A percentile compares a stretch with the other conserved stretches of the same genome.
These are phyloP conservation scores for Aphaenogaster floridana DNA, from an alignment of 1,140 invertebrate genomes.

Conservation along the genomic window DNA sequence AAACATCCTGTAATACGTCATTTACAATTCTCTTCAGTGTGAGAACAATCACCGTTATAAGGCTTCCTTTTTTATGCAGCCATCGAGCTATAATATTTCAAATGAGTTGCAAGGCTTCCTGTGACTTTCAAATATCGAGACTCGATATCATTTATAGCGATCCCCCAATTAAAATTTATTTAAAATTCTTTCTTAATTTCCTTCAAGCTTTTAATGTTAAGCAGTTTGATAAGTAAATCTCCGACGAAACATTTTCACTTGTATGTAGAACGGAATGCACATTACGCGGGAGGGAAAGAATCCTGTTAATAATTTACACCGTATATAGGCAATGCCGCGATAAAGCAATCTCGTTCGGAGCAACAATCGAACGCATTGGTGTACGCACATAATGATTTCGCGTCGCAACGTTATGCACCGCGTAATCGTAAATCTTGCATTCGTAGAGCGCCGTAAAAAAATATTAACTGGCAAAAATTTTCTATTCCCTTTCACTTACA, in stretches of 20 bases:
- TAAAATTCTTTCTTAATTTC: neutral
- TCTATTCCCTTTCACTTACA: constrained; percentile 74
- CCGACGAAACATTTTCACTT: neutral
- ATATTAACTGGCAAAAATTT: constrained; percentile 62
- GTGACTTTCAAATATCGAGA: constrained; percentile 6
- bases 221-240: neutral
- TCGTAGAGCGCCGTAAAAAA: constrained; percentile 28
- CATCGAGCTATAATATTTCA: constrained; percentile 18
- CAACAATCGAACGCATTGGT: constrained; percentile 29
- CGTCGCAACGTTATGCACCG: constrained; percentile 26
- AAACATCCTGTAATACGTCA: constrained; percentile 1
- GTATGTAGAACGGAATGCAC: neutral
- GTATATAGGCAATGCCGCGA: neutral
- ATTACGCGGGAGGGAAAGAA: constrained; percentile 9
- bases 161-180: neutral
- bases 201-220: neutral
- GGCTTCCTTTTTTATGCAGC: constrained; percentile 29
- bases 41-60: constrained; percentile 13
- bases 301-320: neutral
- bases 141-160: neutral
- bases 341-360: constrained; percentile 33
- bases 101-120: constrained; percentile 35
- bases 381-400: neutral
- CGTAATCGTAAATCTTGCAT: constrained; percentile 54
- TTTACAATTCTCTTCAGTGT: constrained; percentile 34